Percentiles rank a stretch among this genome's conserved stretches.
These are phyloP conservation scores for Actinia equina DNA, from an alignment of 64 coral and sea anemone genomes.

Conservation along the genomic window DNA sequence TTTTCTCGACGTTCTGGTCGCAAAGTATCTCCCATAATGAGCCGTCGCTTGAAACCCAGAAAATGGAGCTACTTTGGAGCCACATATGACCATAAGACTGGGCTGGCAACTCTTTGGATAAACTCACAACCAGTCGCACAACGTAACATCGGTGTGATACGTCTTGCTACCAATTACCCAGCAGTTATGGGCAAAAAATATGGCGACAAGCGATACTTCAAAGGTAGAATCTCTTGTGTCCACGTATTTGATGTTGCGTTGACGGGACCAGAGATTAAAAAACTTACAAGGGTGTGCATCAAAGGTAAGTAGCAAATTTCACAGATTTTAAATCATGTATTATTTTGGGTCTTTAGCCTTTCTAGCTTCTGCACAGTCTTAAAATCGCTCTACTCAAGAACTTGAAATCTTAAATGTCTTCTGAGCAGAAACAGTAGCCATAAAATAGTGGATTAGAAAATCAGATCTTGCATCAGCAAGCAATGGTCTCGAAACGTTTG, in stretches of 20 bases:
- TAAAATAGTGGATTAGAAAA: too few species aligned
- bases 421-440: too few species aligned
- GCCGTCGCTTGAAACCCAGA: neutral
- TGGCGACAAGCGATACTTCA: conserved; percentile 19
- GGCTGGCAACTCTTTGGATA: conserved; percentile 62
- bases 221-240: conserved; percentile 68
- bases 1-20: conserved; percentile 7
- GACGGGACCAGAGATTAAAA: conserved; percentile 46
- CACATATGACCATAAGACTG: conserved; percentile 51
- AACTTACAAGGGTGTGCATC: conserved; percentile 66
- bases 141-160: conserved; percentile 39
- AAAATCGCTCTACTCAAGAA: too few species aligned
- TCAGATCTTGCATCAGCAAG: too few species aligned
- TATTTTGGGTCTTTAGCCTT: too few species aligned
- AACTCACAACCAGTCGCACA: conserved; percentile 38
- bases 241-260: conserved; percentile 75
- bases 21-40: conserved; percentile 19
- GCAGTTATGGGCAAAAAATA: conserved; percentile 54
- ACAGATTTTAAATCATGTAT: too few species aligned
- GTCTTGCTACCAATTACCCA: conserved; percentile 60
- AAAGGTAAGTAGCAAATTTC: conserved; percentile 29
- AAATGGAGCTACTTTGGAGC: conserved; percentile 74
- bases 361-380: too few species aligned
- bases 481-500: neutral
- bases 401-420: too few species aligned